Evolutionary conservation across 2,113 vertebrate species (phyloP).

Genomic region (Grallaria varia): DNA sequence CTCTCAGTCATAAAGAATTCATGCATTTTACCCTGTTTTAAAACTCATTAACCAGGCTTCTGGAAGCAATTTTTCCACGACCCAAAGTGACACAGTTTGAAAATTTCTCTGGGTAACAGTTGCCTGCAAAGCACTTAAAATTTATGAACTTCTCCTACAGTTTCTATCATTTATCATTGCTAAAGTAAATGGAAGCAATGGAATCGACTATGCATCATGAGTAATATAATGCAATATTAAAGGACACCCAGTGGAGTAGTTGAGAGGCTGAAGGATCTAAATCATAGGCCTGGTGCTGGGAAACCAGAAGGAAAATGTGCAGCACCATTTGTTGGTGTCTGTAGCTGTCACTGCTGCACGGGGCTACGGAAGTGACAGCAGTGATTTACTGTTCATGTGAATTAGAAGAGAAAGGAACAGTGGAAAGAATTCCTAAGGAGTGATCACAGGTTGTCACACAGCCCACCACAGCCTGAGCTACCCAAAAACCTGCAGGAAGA

Average conservation of each 20-base stretch:
- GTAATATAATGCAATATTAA: constrained; percentile 62
- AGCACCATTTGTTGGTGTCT: not conserved
- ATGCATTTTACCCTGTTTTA: constrained; percentile 12
- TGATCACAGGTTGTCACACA: not conserved
- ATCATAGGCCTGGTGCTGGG: constrained; percentile 49
- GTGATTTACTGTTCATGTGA: not conserved
- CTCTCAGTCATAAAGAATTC: constrained; percentile 33
- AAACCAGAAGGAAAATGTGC: constrained; percentile 33
- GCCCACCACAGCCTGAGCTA: not conserved
- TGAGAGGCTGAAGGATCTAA: constrained; percentile 35
- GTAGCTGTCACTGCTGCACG: constrained; percentile 21
- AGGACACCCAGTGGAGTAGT: constrained; percentile 64
- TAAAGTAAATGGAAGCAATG: constrained; percentile 63
- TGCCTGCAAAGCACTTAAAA: constrained; percentile 53
- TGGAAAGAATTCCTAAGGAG: constrained; percentile 40
- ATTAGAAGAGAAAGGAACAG: not conserved
- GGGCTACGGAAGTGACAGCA: not conserved
- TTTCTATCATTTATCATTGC: constrained; percentile 57
- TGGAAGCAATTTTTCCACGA: constrained; percentile 27
- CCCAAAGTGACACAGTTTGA: constrained; percentile 6
- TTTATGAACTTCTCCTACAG: constrained; percentile 33
- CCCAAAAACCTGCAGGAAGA: not conserved
- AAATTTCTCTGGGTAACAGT: constrained; percentile 34
- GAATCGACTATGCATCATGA: constrained; percentile 57
- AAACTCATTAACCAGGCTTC: constrained; percentile 26